These are phyloP conservation scores for Orientallactaga sibirica DNA, from an alignment of 2,797 vertebrate genomes.

Conservation along the genomic window DNA sequence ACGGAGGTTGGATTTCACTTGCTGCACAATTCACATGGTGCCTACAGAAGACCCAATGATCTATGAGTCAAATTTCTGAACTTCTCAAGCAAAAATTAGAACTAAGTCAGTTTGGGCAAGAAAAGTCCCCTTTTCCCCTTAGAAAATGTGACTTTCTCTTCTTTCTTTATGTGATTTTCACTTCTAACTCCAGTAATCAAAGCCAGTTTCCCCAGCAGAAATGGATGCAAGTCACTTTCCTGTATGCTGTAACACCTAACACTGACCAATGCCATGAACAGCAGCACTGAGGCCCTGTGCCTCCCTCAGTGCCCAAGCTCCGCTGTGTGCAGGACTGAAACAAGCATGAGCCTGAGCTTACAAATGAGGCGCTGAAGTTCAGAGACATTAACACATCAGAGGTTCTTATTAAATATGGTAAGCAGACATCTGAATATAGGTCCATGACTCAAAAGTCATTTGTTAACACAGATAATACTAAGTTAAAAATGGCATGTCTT, in stretches of 20 bases:
- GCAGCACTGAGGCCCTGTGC: fast-evolving
- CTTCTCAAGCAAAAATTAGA: constrained; percentile 27
- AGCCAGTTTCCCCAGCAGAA: constrained; percentile 12
- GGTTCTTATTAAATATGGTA: background rate
- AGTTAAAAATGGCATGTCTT: background rate
- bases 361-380: constrained; percentile 8
- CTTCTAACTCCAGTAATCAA: background rate
- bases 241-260: background rate
- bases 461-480: background rate
- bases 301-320: background rate
- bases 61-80: background rate
- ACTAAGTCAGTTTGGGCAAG: background rate
- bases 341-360: background rate
- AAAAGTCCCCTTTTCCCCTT: background rate
- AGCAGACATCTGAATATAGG: background rate
- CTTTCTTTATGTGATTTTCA: background rate
- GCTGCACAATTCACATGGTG: background rate
- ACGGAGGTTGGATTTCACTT: background rate
- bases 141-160: background rate
- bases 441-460: background rate
- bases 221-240: background rate
- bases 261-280: background rate
- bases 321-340: background rate
- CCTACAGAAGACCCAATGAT: background rate
- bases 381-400: background rate